Conservation (phyloP, 2,113 vertebrate species). For the Catharus bicknelli region DNA sequence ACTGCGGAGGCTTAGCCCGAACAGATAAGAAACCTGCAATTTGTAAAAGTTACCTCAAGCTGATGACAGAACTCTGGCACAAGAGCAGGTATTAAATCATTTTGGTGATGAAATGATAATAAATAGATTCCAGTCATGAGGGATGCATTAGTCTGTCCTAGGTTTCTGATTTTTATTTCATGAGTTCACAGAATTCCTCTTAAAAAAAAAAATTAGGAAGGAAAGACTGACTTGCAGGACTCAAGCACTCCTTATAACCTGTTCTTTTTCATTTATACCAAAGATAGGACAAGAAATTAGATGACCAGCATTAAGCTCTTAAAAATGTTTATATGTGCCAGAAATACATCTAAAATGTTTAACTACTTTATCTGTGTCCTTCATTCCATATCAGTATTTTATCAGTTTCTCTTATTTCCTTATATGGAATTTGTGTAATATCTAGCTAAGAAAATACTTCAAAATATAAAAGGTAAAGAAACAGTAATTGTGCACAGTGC, state of each 20-base stretch:
- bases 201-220: background rate
- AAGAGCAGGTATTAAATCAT: conserved; percentile 86
- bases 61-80: conserved; percentile 96
- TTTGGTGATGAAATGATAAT: background rate
- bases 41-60: conserved; percentile 98
- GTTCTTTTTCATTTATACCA: background rate
- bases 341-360: background rate
- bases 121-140: background rate
- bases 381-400: background rate
- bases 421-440: background rate
- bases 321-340: background rate
- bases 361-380: background rate
- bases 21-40: conserved; percentile 98
- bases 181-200: background rate
- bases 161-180: background rate
- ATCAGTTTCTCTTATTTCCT: background rate
- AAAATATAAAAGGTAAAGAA: background rate
- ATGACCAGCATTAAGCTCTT: background rate
- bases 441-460: background rate
- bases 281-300: background rate
- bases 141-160: background rate
- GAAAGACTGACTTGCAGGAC: background rate
- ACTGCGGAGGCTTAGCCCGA: conserved; percentile 90
- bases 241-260: background rate
- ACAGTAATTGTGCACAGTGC: background rate